phyloP scores from a whole-genome alignment of 2,797 vertebrate species.

The Mallotus villosus region DNA sequence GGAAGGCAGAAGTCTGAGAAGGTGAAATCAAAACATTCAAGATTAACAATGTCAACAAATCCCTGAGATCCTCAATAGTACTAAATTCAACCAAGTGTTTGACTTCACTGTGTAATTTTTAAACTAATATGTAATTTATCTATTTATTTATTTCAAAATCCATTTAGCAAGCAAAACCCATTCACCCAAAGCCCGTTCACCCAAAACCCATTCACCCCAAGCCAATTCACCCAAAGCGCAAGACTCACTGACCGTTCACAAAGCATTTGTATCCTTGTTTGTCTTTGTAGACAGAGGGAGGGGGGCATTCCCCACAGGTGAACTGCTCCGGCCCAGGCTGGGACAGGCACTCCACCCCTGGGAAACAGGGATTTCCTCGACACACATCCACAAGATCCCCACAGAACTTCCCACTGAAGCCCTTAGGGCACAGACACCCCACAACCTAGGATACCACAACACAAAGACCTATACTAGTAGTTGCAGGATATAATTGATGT shows the following conservation, averaged over 20 bases:
- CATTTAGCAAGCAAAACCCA: neutral
- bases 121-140: neutral
- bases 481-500: neutral
- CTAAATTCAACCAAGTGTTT: neutral
- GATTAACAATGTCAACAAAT: neutral
- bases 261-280: constrained; percentile 82
- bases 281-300: constrained; percentile 54
- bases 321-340: constrained; percentile 50
- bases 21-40: neutral
- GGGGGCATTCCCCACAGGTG: constrained; percentile 74
- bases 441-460: constrained; percentile 65
- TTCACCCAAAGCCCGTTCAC: neutral
- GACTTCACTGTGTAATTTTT: neutral
- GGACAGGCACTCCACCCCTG: constrained; percentile 66
- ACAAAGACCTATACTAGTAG: neutral
- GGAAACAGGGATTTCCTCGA: constrained; percentile 75
- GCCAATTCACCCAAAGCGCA: neutral
- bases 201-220: neutral
- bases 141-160: neutral
- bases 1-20: constrained; percentile 77
- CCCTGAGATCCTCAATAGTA: neutral
- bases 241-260: constrained; percentile 67
- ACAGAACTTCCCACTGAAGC: constrained; percentile 77
- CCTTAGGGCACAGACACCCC: constrained; percentile 74
- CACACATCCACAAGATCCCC: constrained; percentile 64